A percentile compares a stretch with the other conserved stretches of the same genome.
Evolutionary conservation across 2,888 invertebrate species (phyloP).

Genomic region (Drosophila lutescens): DNA sequence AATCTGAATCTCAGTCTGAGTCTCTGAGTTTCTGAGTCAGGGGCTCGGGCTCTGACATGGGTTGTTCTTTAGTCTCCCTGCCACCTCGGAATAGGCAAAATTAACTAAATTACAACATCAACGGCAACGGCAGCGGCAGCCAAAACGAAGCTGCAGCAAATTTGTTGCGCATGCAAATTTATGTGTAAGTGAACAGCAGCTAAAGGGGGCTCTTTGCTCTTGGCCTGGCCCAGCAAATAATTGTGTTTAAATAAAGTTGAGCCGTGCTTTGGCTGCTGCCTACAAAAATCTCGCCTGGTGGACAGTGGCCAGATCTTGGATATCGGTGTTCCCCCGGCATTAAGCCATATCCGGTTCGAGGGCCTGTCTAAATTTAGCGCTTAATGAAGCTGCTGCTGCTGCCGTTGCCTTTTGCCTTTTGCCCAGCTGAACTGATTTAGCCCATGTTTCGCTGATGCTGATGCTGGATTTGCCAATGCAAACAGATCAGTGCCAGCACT

Average conservation of each 20-base stretch:
- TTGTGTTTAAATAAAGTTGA: constrained; percentile 79
- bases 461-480: constrained; percentile 50
- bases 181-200: constrained; percentile 73
- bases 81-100: constrained; percentile 81
- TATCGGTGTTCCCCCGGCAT: constrained; percentile 57
- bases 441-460: background rate
- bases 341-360: constrained; percentile 82
- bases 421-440: background rate
- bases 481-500: constrained; percentile 51
- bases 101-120: constrained; percentile 80
- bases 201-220: constrained; percentile 42
- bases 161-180: constrained; percentile 83
- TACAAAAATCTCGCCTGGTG: constrained; percentile 36
- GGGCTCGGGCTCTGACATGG: constrained; percentile 42
- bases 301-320: constrained; percentile 44
- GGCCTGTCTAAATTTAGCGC: constrained; percentile 77
- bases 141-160: constrained; percentile 64
- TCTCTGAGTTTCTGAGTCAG: constrained; percentile 34
- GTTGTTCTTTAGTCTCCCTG: constrained; percentile 63
- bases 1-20: constrained; percentile 37
- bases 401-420: constrained; percentile 9
- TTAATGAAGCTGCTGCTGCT: constrained; percentile 73
- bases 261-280: constrained; percentile 32
- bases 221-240: constrained; percentile 65
- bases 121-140: constrained; percentile 47